Conservation (phyloP, 2,797 vertebrate species). For the Labroides dimidiatus region DNA sequence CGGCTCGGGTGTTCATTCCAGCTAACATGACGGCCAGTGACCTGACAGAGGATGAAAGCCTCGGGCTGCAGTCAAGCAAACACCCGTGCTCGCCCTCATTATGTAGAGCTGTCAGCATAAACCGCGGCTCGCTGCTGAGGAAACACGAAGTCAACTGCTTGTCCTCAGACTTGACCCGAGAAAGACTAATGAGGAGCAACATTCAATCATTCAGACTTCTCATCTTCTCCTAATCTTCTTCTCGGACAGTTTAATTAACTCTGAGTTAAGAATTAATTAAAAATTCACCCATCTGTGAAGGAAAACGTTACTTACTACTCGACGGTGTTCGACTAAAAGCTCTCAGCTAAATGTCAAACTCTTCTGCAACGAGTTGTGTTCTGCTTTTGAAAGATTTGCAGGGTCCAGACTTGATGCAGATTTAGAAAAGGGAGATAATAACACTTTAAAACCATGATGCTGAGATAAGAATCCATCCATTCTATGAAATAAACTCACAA, state of each 20-base stretch:
- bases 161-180: slow-evolving; percentile 30
- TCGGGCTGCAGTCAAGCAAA: slow-evolving; percentile 54
- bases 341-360: slow-evolving; percentile 32
- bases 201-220: slow-evolving; percentile 15
- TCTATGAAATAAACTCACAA: not conserved
- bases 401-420: not conserved
- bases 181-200: not conserved
- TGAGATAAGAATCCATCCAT: not conserved
- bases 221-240: slow-evolving; percentile 10
- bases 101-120: slow-evolving; percentile 66
- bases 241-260: slow-evolving; percentile 47
- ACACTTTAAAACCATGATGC: no score
- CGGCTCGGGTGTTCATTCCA: slow-evolving; percentile 37
- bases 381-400: slow-evolving; percentile 15
- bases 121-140: slow-evolving; percentile 35
- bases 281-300: slow-evolving; percentile 34
- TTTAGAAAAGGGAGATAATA: not conserved
- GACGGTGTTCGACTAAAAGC: slow-evolving; percentile 26
- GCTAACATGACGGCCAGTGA: slow-evolving; percentile 69
- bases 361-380: not conserved
- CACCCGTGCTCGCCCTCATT: slow-evolving; percentile 63
- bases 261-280: slow-evolving; percentile 52
- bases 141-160: slow-evolving; percentile 31
- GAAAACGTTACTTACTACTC: slow-evolving; percentile 9
- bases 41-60: slow-evolving; percentile 69